Conservation (phyloP, 1,140 invertebrate species). For the Druon quercuslanigerum region DNA sequence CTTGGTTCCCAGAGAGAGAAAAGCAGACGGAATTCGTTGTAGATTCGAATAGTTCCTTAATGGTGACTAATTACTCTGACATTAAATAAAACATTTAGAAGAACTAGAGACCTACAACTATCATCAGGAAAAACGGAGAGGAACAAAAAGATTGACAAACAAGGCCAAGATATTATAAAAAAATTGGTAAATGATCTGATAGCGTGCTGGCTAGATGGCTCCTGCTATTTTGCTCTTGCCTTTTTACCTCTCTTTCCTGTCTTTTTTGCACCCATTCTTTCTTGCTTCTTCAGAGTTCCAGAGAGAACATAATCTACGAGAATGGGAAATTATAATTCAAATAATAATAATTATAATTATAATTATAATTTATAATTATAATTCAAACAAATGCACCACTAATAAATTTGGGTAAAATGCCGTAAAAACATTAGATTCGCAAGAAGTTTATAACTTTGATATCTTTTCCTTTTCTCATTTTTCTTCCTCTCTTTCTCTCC, state of each 20-base stretch:
- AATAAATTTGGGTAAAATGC: too few relatives aligned
- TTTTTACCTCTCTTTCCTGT: background rate
- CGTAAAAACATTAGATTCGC: too few relatives aligned
- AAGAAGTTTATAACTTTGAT: background rate
- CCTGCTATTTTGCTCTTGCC: background rate
- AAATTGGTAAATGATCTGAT: constrained; percentile 66
- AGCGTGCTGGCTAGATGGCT: constrained; percentile 4
- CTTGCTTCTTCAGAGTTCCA: too few relatives aligned
- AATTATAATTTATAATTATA: too few relatives aligned
- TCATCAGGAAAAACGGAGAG: constrained; percentile 36
- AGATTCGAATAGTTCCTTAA: constrained; percentile 39
- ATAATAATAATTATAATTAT: too few relatives aligned
- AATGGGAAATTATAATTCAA: too few relatives aligned
- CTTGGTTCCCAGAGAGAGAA: constrained; percentile 14
- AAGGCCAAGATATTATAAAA: constrained; percentile 63
- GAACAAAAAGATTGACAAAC: constrained; percentile 57
- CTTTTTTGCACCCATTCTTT: too few relatives aligned
- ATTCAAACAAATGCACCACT: too few relatives aligned
- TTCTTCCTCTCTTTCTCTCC: constrained; percentile 22
- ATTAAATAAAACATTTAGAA: constrained; percentile 53
- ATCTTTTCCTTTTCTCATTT: background rate
- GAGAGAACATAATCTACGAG: too few relatives aligned
- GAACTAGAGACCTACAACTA: constrained; percentile 40
- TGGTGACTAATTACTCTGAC: constrained; percentile 49
- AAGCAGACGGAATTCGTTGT: constrained; percentile 33